phyloP scores from a whole-genome alignment of 2,888 invertebrate genomes.

The Lingula anatina region DNA sequence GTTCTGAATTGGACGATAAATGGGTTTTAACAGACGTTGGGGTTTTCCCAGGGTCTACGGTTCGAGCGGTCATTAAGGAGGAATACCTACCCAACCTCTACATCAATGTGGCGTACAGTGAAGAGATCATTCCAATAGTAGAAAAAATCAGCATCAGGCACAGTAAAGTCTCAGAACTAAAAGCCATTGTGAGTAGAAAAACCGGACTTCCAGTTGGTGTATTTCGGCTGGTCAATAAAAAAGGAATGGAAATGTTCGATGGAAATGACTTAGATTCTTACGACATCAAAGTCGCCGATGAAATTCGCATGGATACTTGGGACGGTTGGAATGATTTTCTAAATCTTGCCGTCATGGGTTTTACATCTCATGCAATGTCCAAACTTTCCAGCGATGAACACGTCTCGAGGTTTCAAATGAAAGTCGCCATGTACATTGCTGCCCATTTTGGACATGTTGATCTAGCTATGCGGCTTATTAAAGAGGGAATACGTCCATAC shows the following conservation, averaged over 20 bases:
- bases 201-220: slow-evolving; percentile 26
- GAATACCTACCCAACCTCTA: slow-evolving; percentile 19
- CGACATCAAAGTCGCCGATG: slow-evolving; percentile 10
- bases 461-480: slow-evolving; percentile 13
- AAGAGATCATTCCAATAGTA: slow-evolving; percentile 6
- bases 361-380: slow-evolving; percentile 17
- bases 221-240: slow-evolving; percentile 18
- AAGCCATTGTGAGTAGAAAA: slow-evolving; percentile 16
- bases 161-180: slow-evolving; percentile 12
- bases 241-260: slow-evolving; percentile 22
- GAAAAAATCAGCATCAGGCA: slow-evolving; percentile 9
- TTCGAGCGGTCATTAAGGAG: slow-evolving; percentile 17
- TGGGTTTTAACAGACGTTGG: slow-evolving; percentile 27
- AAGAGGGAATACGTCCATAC: slow-evolving; percentile 17
- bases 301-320: slow-evolving; percentile 24
- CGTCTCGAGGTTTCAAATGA: slow-evolving; percentile 22
- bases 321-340: slow-evolving; percentile 29
- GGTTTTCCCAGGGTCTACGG: slow-evolving; percentile 19
- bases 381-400: slow-evolving; percentile 16
- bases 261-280: slow-evolving; percentile 22
- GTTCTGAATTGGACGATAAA: slow-evolving; percentile 18
- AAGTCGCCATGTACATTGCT: slow-evolving; percentile 24
- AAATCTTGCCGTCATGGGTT: slow-evolving; percentile 16
- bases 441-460: slow-evolving; percentile 29
- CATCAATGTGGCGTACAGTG: slow-evolving; percentile 5